Percentiles rank a stretch among this genome's conserved stretches.
Conservation (phyloP, 2,113 vertebrate species). For the Spheniscus mendiculus region DNA sequence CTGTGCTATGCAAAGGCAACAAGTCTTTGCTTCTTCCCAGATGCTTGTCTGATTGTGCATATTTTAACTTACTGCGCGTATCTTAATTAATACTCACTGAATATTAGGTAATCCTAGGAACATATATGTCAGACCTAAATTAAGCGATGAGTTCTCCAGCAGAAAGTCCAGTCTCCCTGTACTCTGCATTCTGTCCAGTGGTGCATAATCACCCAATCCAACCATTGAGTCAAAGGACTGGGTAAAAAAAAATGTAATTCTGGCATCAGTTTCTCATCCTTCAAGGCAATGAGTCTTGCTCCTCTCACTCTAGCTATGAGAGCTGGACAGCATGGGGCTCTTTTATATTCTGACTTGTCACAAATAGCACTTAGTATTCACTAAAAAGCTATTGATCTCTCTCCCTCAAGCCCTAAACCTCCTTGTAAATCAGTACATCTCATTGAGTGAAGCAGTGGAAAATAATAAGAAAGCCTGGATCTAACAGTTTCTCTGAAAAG, state of each 20-base stretch:
- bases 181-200: neutral
- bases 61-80: neutral
- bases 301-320: neutral
- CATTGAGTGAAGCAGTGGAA: neutral
- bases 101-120: neutral
- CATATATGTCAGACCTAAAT: too few species aligned
- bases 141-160: neutral
- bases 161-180: neutral
- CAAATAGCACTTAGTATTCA: conserved; percentile 7
- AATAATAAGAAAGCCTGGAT: neutral
- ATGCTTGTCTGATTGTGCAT: neutral
- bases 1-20: neutral
- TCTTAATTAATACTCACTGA: neutral
- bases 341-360: conserved; percentile 12
- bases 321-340: neutral
- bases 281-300: neutral
- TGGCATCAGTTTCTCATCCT: neutral
- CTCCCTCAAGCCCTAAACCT: conserved; percentile 23
- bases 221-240: neutral
- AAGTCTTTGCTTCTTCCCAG: neutral
- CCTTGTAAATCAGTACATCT: conserved; percentile 16
- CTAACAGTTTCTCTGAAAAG: neutral
- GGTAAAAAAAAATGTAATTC: neutral
- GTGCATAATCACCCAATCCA: neutral
- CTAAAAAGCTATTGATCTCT: conserved; percentile 49